Evolutionary conservation across 1,140 invertebrate genomes (phyloP).

Genomic region (Cydia fagiglandana): DNA sequence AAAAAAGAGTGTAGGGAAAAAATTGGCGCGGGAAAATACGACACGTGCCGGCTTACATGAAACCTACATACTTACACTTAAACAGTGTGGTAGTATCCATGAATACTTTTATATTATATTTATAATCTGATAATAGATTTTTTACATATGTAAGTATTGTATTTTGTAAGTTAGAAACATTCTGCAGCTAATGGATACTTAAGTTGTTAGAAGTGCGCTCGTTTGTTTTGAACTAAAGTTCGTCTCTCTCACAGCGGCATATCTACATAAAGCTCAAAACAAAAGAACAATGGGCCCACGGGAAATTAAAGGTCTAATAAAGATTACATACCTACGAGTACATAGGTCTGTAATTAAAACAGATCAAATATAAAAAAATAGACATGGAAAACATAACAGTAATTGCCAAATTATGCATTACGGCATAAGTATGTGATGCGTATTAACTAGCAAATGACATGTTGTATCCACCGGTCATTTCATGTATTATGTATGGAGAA

Average conservation of each 20-base stretch:
- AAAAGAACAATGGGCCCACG: constrained; percentile 1
- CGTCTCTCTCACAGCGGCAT: not conserved
- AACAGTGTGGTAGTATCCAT: too few relatives aligned
- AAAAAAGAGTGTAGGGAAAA: not conserved
- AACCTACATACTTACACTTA: too few relatives aligned
- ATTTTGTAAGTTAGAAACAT: not conserved
- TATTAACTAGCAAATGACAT: too few relatives aligned
- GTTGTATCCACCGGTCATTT: too few relatives aligned
- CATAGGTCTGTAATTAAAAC: not conserved
- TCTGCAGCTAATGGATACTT: not conserved
- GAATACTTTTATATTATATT: too few relatives aligned
- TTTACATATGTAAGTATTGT: not conserved
- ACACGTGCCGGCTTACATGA: not conserved
- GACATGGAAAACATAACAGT: too few relatives aligned
- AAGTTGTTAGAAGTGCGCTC: not conserved
- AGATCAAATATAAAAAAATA: not conserved
- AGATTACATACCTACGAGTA: not conserved
- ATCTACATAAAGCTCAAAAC: not conserved
- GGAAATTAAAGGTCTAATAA: not conserved
- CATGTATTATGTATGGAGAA: not conserved
- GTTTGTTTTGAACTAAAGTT: not conserved
- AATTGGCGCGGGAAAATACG: not conserved
- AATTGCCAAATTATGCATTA: too few relatives aligned
- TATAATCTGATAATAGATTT: too few relatives aligned
- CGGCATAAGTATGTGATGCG: too few relatives aligned